Evolutionary conservation across 2,888 invertebrate species (phyloP).

Genomic region (Calliopum simillimum): DNA sequence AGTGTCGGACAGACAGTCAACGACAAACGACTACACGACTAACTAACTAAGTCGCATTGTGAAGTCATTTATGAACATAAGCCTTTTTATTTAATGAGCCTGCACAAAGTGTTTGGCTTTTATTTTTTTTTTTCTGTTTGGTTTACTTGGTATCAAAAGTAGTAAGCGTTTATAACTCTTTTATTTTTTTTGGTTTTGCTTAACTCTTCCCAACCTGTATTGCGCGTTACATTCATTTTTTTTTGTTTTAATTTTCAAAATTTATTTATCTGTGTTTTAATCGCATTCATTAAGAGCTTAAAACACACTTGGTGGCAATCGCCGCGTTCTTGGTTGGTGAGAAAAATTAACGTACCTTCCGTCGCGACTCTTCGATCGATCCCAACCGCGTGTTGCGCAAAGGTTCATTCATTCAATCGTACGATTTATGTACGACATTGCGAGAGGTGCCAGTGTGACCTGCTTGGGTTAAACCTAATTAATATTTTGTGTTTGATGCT

Average conservation of each 20-base stretch:
- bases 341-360: conserved; percentile 1
- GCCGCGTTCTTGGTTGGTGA: not conserved
- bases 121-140: not conserved
- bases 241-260: conserved; percentile 24
- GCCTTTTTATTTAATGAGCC: conserved; percentile 10
- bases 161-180: conserved; percentile 18
- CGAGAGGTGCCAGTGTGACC: conserved; percentile 30
- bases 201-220: not conserved
- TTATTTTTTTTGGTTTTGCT: not conserved
- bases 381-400: not conserved
- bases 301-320: conserved; percentile 34
- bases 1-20: conserved; percentile 9
- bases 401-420: too few relatives aligned
- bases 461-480: conserved; percentile 27
- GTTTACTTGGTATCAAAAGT: not conserved
- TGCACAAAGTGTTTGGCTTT: not conserved
- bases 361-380: not conserved
- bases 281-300: conserved; percentile 42
- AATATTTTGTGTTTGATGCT: conserved; percentile 16
- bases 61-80: conserved; percentile 13
- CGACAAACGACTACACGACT: conserved; percentile 28
- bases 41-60: not conserved
- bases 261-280: conserved; percentile 44
- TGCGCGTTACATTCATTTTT: not conserved
- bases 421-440: conserved; percentile 35